phyloP scores from a whole-genome alignment of 64 coral and sea anemone species.

The Stichodactyla helianthus region DNA sequence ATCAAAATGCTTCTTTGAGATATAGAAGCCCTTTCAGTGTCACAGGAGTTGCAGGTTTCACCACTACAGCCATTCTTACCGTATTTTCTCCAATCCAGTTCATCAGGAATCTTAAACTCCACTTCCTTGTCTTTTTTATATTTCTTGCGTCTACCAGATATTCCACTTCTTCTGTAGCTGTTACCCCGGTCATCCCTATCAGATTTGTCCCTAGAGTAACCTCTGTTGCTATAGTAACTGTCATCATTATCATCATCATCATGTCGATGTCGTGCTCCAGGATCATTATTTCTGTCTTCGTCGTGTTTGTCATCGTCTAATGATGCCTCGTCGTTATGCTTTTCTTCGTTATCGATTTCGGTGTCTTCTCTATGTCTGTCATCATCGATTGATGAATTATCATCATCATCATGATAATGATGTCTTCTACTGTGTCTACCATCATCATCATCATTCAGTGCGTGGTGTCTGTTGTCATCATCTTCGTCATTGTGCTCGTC shows the following conservation, averaged over 20 bases:
- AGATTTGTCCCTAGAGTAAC: not conserved
- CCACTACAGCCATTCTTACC: constrained; percentile 3
- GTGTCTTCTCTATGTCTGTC: not conserved
- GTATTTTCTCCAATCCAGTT: constrained; percentile 61
- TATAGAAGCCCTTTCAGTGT: not conserved
- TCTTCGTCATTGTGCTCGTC: not conserved
- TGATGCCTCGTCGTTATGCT: not conserved
- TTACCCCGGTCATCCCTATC: not conserved
- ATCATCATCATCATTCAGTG: not conserved
- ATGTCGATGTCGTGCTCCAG: not conserved
- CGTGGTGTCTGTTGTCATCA: too few relatives aligned
- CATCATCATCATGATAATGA: not conserved
- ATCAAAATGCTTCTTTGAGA: too few relatives aligned
- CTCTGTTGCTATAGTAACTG: not conserved
- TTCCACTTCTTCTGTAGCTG: not conserved
- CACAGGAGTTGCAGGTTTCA: not conserved
- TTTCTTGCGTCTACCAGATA: constrained; percentile 5
- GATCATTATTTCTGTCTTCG: not conserved
- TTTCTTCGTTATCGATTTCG: not conserved
- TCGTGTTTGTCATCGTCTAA: not conserved
- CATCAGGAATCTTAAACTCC: constrained; percentile 22
- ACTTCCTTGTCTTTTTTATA: constrained; percentile 14
- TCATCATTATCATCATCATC: not conserved
- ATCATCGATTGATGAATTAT: not conserved
- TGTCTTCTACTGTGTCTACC: not conserved